phyloP scores from a whole-genome alignment of 2,113 vertebrate species.

The human (Homo sapiens) region GRCh38 chr3:123522501-123523000 shows the following conservation, averaged over 20 bases:
- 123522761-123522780: constrained; percentile 19
- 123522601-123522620: not conserved
- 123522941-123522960: not conserved
- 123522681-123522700: constrained; percentile 67
- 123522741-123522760: constrained; percentile 62
- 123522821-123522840: not conserved
- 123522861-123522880: not conserved
- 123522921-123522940: not conserved
- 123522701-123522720: constrained; percentile 70
- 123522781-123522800: not conserved
- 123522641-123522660: constrained; percentile 53
- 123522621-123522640: constrained; percentile 58
- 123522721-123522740: constrained; percentile 73
- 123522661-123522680: not conserved
- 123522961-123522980: not conserved
- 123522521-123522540: not conserved
- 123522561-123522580: not conserved
- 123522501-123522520: constrained; percentile 14
- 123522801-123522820: not conserved
- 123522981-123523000: not conserved
- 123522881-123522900: not conserved
- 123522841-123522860: not conserved
- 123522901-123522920: not conserved
- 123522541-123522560: not conserved
- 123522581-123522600: not conserved